Percentiles rank a stretch among this genome's conserved stretches.
These are phyloP conservation scores for Ptyas mucosa DNA, from an alignment of 2,113 vertebrate genomes.

Conservation along the genomic window DNA sequence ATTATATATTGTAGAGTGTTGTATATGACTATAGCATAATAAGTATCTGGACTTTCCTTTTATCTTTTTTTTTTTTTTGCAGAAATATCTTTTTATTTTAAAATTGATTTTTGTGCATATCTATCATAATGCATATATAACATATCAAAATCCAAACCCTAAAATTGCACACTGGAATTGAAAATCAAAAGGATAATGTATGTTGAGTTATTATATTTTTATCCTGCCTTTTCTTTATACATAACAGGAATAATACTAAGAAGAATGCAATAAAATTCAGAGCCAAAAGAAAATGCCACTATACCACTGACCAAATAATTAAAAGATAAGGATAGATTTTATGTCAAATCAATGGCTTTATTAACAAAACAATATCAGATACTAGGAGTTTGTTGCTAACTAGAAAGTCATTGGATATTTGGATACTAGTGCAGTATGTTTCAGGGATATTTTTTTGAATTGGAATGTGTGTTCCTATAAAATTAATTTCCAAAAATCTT, in stretches of 20 bases:
- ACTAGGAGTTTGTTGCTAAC: not conserved
- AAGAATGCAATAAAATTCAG: not conserved
- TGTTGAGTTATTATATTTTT: not conserved
- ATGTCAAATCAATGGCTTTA: not conserved
- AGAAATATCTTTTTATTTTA: not conserved
- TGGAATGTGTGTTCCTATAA: not conserved
- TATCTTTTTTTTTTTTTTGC: not conserved
- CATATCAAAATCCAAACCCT: not conserved
- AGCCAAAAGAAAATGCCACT: not conserved
- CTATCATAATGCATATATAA: not conserved
- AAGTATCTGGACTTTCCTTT: not conserved
- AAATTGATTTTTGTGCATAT: not conserved
- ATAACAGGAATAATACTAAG: not conserved
- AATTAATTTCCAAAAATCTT: not conserved
- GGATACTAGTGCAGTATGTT: not conserved
- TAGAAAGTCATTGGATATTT: not conserved
- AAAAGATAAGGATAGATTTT: not conserved
- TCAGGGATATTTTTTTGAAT: not conserved
- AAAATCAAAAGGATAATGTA: not conserved
- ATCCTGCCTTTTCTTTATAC: not conserved
- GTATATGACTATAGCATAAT: not conserved
- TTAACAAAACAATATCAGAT: not conserved
- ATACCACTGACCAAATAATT: not conserved
- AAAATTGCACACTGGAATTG: not conserved
- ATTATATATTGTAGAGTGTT: not conserved